A percentile compares a stretch with the other conserved stretches of the same genome.
Conservation (phyloP, 2,113 vertebrate species). For the Shinisaurus crocodilurus region DNA sequence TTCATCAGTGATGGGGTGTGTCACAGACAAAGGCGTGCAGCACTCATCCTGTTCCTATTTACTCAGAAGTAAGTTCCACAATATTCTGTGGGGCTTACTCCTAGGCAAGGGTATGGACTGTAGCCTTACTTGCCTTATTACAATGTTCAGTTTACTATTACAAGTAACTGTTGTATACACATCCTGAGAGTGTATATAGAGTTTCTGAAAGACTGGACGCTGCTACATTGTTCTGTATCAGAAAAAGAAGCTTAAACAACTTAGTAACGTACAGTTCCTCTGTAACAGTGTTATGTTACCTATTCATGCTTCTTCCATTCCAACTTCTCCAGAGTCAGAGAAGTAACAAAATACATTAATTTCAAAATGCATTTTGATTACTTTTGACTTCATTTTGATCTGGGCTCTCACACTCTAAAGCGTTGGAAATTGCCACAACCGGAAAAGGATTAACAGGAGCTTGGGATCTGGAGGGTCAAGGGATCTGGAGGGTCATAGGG, state of each 20-base stretch:
- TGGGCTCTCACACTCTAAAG: too few species aligned
- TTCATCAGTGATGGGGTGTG: neutral
- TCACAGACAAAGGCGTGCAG: neutral
- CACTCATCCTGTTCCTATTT: neutral
- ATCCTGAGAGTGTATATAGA: neutral
- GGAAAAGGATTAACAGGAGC: too few species aligned
- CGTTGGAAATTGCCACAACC: too few species aligned
- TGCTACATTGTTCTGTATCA: neutral
- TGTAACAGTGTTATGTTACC: too few species aligned
- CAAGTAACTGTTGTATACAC: neutral
- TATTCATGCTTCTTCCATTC: neutral
- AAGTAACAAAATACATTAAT: too few species aligned
- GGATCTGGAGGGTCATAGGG: too few species aligned
- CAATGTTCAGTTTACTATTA: neutral
- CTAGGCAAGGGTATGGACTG: neutral
- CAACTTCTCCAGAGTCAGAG: neutral
- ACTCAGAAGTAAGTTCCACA: neutral
- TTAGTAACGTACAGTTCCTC: neutral
- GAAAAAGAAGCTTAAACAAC: neutral
- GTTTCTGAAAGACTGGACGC: neutral
- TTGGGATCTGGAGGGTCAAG: too few species aligned
- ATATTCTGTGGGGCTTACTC: neutral
- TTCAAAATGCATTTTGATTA: neutral
- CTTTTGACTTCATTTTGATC: neutral
- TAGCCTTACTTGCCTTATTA: rapidly evolving